Evolutionary conservation across 2,113 vertebrate species (phyloP).

Genomic region (Arvicanthis niloticus): DNA sequence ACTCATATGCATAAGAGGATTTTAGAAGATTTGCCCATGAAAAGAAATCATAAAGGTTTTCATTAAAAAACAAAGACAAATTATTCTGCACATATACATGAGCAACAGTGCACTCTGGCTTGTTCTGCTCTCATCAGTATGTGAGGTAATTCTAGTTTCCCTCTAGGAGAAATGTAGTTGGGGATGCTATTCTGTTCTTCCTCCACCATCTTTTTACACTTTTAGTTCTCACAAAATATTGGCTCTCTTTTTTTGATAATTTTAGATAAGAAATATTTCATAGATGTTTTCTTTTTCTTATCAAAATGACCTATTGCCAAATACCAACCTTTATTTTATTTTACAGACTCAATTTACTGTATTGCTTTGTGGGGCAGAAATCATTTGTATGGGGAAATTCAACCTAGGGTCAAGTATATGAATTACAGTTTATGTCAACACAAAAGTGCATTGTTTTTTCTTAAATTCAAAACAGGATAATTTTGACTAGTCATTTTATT

Average conservation of each 20-base stretch:
- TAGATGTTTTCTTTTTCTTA: not conserved
- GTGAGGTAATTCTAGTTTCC: not conserved
- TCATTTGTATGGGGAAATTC: no score
- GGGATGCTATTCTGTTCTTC: not conserved
- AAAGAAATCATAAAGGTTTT: not conserved
- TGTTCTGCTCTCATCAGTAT: not conserved
- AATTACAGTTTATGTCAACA: not conserved
- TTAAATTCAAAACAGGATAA: not conserved
- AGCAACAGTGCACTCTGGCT: not conserved
- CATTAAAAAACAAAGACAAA: conserved; percentile 13
- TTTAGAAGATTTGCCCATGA: not conserved
- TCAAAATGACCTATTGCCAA: not conserved
- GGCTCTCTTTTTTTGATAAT: no score
- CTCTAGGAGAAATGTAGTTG: not conserved
- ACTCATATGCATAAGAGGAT: not conserved
- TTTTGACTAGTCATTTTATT: not conserved
- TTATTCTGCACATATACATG: not conserved
- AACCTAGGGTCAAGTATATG: not conserved
- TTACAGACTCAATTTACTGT: no score
- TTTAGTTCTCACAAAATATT: no score
- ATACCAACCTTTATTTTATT: not conserved
- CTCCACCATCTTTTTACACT: not conserved
- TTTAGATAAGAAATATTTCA: not conserved
- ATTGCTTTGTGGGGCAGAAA: fast-evolving
- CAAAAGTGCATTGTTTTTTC: not conserved